Conservation (phyloP, 2,888 invertebrate genomes). For the Leptinotarsa haldemani region DNA sequence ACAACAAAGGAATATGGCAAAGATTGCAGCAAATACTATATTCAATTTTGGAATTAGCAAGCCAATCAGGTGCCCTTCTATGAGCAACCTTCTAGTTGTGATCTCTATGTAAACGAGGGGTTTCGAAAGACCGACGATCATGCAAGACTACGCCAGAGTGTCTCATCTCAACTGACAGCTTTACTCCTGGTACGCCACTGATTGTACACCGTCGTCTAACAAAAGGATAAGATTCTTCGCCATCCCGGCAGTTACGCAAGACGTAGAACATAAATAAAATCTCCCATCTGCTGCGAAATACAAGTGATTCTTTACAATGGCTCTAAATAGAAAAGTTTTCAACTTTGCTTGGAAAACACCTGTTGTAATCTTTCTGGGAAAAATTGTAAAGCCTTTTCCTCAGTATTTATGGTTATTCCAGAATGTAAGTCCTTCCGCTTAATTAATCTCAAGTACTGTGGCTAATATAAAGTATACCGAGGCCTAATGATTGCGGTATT, state of each 20-base stretch:
- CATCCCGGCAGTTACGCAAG: slow-evolving; percentile 31
- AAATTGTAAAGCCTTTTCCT: slow-evolving; percentile 39
- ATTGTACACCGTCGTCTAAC: background rate
- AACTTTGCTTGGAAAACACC: slow-evolving; percentile 43
- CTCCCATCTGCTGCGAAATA: slow-evolving; percentile 43
- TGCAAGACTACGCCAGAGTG: background rate
- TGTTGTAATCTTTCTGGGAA: slow-evolving; percentile 43
- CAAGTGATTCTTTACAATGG: slow-evolving; percentile 39
- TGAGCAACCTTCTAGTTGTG: too few relatives aligned
- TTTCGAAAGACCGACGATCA: too few relatives aligned
- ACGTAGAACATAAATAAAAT: slow-evolving; percentile 41
- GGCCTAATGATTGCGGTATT: background rate
- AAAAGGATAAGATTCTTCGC: slow-evolving; percentile 11
- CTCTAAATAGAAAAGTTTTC: slow-evolving; percentile 42
- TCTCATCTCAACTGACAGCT: background rate
- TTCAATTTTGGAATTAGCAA: too few relatives aligned
- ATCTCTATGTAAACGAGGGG: too few relatives aligned
- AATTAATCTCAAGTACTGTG: slow-evolving; percentile 5
- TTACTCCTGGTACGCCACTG: background rate
- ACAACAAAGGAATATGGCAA: too few relatives aligned
- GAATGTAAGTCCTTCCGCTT: slow-evolving; percentile 12
- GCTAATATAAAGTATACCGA: background rate
- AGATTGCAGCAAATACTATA: too few relatives aligned
- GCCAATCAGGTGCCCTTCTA: too few relatives aligned
- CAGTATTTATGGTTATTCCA: slow-evolving; percentile 14